phyloP scores from a whole-genome alignment of 2,888 invertebrate genomes.

The Cotesia congregata region DNA sequence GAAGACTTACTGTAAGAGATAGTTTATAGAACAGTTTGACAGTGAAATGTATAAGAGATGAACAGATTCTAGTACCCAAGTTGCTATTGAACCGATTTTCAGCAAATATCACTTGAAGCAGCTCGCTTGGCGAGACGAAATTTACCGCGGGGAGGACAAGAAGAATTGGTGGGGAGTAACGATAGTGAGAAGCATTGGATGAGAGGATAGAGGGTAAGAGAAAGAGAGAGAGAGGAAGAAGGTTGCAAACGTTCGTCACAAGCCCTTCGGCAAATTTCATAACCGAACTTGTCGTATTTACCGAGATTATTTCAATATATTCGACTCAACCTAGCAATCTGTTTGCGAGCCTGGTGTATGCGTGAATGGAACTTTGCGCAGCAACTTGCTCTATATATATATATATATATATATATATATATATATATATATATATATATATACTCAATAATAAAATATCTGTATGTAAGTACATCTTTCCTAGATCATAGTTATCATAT shows the following conservation, averaged over 20 bases:
- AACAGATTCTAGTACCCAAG: slow-evolving; percentile 67
- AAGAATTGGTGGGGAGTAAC: slow-evolving; percentile 31
- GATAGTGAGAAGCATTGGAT: slow-evolving; percentile 43
- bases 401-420: slow-evolving; percentile 2
- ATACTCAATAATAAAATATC: neutral
- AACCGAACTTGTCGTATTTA: slow-evolving; percentile 71
- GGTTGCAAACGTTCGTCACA: slow-evolving; percentile 61
- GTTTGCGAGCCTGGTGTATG: slow-evolving; percentile 68
- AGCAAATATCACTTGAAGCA: slow-evolving; percentile 69
- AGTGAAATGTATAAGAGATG: slow-evolving; percentile 65
- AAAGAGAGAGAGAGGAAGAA: slow-evolving; percentile 43
- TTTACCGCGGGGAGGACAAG: slow-evolving; percentile 47
- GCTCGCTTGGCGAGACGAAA: slow-evolving; percentile 57
- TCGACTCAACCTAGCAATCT: slow-evolving; percentile 70
- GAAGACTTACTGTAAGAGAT: slow-evolving; percentile 8
- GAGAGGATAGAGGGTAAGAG: slow-evolving; percentile 25
- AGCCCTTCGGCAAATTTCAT: slow-evolving; percentile 71
- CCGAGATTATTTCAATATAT: slow-evolving; percentile 71
- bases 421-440: slow-evolving; percentile 9
- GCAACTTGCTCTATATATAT: slow-evolving; percentile 40
- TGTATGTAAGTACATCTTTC: neutral
- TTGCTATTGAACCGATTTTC: slow-evolving; percentile 71
- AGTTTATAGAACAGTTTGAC: slow-evolving; percentile 29
- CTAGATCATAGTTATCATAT: neutral
- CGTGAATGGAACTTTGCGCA: slow-evolving; percentile 68